Evolutionary conservation across 1,140 invertebrate species (phyloP).

Genomic region (Drosophila leontia): DNA sequence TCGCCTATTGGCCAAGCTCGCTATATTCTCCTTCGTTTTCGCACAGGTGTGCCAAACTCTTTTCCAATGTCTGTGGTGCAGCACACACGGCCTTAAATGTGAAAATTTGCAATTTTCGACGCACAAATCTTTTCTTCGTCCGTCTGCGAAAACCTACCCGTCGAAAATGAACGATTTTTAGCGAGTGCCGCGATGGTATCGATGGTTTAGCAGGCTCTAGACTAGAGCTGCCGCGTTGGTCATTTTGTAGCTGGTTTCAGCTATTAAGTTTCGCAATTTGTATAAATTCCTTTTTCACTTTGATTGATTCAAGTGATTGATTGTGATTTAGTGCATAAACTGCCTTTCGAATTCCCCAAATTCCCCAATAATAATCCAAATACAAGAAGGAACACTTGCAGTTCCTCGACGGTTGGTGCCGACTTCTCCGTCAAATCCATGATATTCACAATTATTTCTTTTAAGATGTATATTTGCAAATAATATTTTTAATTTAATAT

Average conservation of each 20-base stretch:
- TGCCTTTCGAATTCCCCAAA: no score
- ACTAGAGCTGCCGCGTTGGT: neutral
- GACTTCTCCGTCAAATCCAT: no score
- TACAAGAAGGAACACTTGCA: no score
- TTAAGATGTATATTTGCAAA: no score
- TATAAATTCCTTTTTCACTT: no score
- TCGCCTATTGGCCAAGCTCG: slow-evolving; percentile 21
- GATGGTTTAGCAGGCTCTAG: slow-evolving; percentile 25
- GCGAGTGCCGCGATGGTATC: slow-evolving; percentile 42
- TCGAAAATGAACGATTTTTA: slow-evolving; percentile 76
- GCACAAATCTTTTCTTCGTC: slow-evolving; percentile 79
- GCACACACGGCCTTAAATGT: slow-evolving; percentile 40
- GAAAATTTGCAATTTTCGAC: slow-evolving; percentile 71
- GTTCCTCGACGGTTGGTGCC: no score
- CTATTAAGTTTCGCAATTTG: neutral
- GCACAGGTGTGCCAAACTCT: slow-evolving; percentile 52
- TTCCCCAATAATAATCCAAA: no score
- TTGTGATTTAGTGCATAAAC: no score
- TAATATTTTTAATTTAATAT: no score
- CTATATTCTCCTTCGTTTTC: slow-evolving; percentile 20
- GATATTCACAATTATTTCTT: no score
- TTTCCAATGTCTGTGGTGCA: slow-evolving; percentile 56
- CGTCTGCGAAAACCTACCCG: slow-evolving; percentile 82
- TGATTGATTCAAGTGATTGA: no score
- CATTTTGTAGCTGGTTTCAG: neutral